Percentiles rank a stretch among this genome's conserved stretches.
Evolutionary conservation across 2,888 invertebrate species (phyloP).

Genomic region (Bruchidius siliquastri): DNA sequence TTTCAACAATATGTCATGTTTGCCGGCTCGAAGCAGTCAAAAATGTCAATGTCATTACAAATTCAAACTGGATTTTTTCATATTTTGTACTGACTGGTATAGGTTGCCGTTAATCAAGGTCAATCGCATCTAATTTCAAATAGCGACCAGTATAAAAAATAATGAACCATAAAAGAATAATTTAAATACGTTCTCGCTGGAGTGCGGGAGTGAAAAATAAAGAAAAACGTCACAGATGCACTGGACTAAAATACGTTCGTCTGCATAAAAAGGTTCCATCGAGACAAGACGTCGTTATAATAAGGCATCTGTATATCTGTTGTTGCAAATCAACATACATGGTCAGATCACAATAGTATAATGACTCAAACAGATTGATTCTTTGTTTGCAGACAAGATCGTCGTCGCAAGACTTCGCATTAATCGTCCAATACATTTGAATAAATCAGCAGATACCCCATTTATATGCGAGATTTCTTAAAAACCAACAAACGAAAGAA

Average conservation of each 20-base stretch:
- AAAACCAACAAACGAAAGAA: slow-evolving; percentile 38
- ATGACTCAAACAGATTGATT: slow-evolving; percentile 44
- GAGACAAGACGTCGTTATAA: slow-evolving; percentile 21
- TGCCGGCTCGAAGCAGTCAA: no score
- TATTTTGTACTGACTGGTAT: no score
- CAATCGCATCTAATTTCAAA: no score
- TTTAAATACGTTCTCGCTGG: no score
- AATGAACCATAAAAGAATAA: no score
- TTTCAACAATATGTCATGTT: no score
- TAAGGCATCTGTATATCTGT: slow-evolving; percentile 36
- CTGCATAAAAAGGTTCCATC: background rate
- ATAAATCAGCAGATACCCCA: slow-evolving; percentile 41
- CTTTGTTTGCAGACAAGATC: slow-evolving; percentile 41
- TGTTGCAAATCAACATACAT: slow-evolving; percentile 41
- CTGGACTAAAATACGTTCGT: background rate
- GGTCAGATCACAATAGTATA: slow-evolving; percentile 43
- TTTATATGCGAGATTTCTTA: slow-evolving; percentile 40
- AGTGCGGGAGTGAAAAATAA: no score
- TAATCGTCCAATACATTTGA: slow-evolving; percentile 44
- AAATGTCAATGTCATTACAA: no score
- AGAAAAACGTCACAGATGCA: background rate
- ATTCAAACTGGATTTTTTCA: no score
- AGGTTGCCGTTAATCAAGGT: no score
- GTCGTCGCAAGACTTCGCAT: slow-evolving; percentile 38
- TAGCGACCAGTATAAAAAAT: no score